Percentiles rank a stretch among this genome's conserved stretches.
These are phyloP conservation scores for Cuculus canorus DNA, from an alignment of 2,797 vertebrate genomes.

Conservation along the genomic window DNA sequence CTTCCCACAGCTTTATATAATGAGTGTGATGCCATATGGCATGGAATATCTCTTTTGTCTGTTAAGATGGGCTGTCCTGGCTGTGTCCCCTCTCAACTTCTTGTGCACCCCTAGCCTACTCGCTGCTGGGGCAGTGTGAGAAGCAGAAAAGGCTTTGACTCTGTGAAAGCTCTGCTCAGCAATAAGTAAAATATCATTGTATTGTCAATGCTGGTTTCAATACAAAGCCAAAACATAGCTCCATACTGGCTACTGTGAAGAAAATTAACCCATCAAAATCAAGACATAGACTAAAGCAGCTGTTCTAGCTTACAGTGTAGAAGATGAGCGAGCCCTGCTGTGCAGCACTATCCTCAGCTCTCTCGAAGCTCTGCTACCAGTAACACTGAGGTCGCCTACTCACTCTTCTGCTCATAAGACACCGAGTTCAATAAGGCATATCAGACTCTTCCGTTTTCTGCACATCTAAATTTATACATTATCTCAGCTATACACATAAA, in stretches of 20 bases:
- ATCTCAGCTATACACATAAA: background rate
- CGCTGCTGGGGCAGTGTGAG: too few relatives aligned
- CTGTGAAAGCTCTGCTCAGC: too few relatives aligned
- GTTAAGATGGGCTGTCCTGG: too few relatives aligned
- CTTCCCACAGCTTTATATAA: too few relatives aligned
- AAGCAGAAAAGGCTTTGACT: too few relatives aligned
- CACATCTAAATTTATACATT: background rate
- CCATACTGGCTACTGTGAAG: background rate
- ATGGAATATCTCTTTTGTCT: too few relatives aligned
- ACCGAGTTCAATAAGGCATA: background rate
- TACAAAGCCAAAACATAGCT: too few relatives aligned
- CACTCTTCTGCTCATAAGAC: background rate
- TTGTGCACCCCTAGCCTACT: too few relatives aligned
- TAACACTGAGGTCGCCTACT: background rate
- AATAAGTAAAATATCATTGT: too few relatives aligned
- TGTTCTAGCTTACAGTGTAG: background rate
- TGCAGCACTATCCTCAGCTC: background rate
- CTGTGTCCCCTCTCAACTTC: too few relatives aligned
- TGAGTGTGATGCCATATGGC: too few relatives aligned
- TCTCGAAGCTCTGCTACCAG: background rate
- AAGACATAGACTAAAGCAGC: background rate
- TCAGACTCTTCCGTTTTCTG: background rate
- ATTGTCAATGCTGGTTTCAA: too few relatives aligned
- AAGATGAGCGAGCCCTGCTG: background rate
- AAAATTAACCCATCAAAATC: background rate